A percentile compares a stretch with the other conserved stretches of the same genome.
These are phyloP conservation scores for Venusia cambrica DNA, from an alignment of 2,888 invertebrate genomes.

Conservation along the genomic window DNA sequence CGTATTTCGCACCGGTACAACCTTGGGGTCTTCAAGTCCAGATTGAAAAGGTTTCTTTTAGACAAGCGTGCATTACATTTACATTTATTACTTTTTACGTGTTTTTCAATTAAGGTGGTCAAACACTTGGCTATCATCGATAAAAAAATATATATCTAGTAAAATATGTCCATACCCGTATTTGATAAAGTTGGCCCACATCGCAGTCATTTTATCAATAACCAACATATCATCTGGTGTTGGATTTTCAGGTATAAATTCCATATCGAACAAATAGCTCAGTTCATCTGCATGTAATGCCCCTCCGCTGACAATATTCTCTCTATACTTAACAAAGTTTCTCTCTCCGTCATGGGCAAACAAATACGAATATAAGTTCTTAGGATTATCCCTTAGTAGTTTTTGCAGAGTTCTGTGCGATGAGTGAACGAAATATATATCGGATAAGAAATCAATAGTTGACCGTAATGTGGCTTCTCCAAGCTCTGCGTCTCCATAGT, in stretches of 20 bases:
- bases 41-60: no score
- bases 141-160: no score
- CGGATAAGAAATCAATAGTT: conserved; percentile 39
- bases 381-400: conserved; percentile 9
- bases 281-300: conserved; percentile 48
- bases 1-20: no score
- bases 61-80: no score
- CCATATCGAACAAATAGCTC: conserved; percentile 45
- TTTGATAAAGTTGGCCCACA: conserved; percentile 49
- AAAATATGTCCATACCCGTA: conserved; percentile 28
- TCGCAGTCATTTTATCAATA: conserved; percentile 34
- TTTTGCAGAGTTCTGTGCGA: conserved; percentile 7
- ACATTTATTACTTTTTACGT: no score
- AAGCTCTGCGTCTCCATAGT: conserved; percentile 46
- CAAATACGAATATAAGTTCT: conserved; percentile 32
- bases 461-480: conserved; percentile 26
- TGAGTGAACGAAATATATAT: conserved; percentile 42
- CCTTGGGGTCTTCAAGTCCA: no score
- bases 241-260: conserved; percentile 31
- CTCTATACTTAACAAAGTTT: conserved; percentile 40
- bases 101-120: no score
- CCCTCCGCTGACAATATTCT: conserved; percentile 38
- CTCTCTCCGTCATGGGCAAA: conserved; percentile 51
- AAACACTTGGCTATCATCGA: no score
- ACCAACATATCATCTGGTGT: conserved; percentile 35